These are phyloP conservation scores for Chromis chromis DNA, from an alignment of 2,797 vertebrate genomes.

Conservation along the genomic window DNA sequence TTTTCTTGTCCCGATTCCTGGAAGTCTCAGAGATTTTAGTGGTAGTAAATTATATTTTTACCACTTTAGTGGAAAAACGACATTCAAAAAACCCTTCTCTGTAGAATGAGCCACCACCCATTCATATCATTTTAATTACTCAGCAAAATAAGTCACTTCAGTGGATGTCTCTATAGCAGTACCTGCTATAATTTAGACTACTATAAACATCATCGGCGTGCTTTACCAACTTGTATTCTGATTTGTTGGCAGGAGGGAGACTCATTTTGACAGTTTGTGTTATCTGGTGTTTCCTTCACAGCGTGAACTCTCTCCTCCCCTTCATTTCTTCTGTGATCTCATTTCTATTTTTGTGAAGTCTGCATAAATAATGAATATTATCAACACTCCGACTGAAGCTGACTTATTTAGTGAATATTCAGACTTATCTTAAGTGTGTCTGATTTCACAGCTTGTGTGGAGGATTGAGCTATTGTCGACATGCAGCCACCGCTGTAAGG, in stretches of 20 bases:
- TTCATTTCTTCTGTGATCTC: slow-evolving; percentile 40
- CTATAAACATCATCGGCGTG: slow-evolving; percentile 16
- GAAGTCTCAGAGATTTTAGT: slow-evolving; percentile 10
- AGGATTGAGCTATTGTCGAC: background rate
- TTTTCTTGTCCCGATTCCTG: slow-evolving; percentile 28
- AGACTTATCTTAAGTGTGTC: slow-evolving; percentile 17
- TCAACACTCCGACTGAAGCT: slow-evolving; percentile 34
- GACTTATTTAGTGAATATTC: slow-evolving; percentile 37
- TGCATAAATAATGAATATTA: slow-evolving; percentile 59
- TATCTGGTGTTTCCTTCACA: slow-evolving; percentile 49
- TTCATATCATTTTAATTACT: slow-evolving; percentile 37
- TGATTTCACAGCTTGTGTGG: background rate
- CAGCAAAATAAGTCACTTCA: background rate
- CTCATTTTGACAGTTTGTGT: slow-evolving; percentile 47
- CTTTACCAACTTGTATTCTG: slow-evolving; percentile 34
- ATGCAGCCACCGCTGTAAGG: slow-evolving; percentile 25
- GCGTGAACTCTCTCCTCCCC: slow-evolving; percentile 38
- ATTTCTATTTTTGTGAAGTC: slow-evolving; percentile 52
- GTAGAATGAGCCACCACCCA: background rate
- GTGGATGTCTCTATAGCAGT: slow-evolving; percentile 10
- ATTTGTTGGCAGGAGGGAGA: slow-evolving; percentile 48
- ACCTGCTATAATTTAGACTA: slow-evolving; percentile 27
- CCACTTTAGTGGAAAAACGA: slow-evolving; percentile 11
- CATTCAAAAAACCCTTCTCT: background rate
- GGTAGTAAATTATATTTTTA: slow-evolving; percentile 15